Evolutionary conservation across 2,888 invertebrate species (phyloP).

Genomic region (Ashinkailepas kermadecensis): DNA sequence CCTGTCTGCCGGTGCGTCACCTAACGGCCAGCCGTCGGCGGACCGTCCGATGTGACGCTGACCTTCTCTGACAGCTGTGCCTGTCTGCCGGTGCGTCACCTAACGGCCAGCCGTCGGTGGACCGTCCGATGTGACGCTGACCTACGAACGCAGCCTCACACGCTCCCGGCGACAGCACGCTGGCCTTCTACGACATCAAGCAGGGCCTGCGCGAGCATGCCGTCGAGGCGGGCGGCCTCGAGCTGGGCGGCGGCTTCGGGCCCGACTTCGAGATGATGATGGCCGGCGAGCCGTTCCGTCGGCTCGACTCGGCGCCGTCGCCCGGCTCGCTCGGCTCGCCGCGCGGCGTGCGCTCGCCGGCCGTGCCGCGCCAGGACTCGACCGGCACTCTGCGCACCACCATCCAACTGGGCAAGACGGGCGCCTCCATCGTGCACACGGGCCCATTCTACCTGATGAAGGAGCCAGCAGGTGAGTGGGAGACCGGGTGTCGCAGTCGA

Average conservation of each 20-base stretch:
- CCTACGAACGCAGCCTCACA: background rate
- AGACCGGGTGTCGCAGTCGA: background rate
- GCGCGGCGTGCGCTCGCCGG: conserved; percentile 86
- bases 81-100: no score
- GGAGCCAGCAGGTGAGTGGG: conserved; percentile 75
- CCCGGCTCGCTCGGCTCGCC: conserved; percentile 53
- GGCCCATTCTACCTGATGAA: conserved; percentile 98
- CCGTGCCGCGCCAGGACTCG: conserved; percentile 91
- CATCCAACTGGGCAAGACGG: conserved; percentile 93
- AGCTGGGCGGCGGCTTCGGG: background rate
- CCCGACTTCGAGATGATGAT: conserved; percentile 20
- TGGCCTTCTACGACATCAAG: conserved; percentile 17
- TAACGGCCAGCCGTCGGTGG: no score
- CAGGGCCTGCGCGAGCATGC: background rate
- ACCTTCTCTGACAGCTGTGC: no score
- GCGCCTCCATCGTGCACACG: conserved; percentile 84
- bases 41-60: no score
- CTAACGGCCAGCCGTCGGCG: no score
- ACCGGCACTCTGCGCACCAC: conserved; percentile 96
- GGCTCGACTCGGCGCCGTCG: conserved; percentile 3
- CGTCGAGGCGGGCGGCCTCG: background rate
- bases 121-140: background rate
- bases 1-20: no score
- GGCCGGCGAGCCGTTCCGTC: conserved; percentile 16
- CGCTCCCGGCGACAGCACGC: background rate